phyloP scores from a whole-genome alignment of 2,797 vertebrate species.

The Lepidocolaptes lacrymiger region DNA sequence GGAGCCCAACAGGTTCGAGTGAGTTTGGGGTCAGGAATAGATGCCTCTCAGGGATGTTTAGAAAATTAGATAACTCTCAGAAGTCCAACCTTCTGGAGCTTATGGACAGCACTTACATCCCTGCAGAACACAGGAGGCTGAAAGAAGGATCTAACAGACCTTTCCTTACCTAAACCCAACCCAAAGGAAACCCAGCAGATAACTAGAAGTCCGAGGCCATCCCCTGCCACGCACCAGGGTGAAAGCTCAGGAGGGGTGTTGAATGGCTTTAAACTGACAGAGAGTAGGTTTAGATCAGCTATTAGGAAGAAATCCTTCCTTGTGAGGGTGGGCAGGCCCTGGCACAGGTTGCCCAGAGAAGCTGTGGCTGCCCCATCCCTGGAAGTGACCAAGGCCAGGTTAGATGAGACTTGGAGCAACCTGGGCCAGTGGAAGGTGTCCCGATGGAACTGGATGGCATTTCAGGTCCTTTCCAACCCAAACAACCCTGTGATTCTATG shows the following conservation, averaged over 20 bases:
- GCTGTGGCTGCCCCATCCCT: not conserved
- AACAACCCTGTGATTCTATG: not conserved
- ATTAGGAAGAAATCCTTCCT: not conserved
- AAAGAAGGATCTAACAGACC: accelerated
- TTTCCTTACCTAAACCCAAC: not conserved
- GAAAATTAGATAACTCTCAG: not conserved
- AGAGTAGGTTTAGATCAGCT: not conserved
- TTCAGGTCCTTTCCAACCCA: not conserved
- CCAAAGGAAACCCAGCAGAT: not conserved
- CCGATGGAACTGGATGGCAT: not conserved
- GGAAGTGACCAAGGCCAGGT: accelerated
- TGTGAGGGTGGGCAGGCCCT: accelerated
- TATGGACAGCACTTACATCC: not conserved
- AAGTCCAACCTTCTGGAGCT: not conserved
- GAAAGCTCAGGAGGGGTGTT: not conserved
- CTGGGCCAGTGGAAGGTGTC: not conserved
- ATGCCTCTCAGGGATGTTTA: not conserved
- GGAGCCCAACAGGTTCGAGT: not conserved
- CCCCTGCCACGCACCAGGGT: not conserved
- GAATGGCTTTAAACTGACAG: not conserved
- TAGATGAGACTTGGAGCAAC: accelerated
- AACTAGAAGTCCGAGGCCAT: not conserved
- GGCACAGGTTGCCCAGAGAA: not conserved
- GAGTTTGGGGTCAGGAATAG: not conserved
- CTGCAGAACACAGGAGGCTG: not conserved